These are phyloP conservation scores for Caenorhabditis inopinata DNA, from an alignment of 1,140 invertebrate species.

Conservation along the genomic window DNA sequence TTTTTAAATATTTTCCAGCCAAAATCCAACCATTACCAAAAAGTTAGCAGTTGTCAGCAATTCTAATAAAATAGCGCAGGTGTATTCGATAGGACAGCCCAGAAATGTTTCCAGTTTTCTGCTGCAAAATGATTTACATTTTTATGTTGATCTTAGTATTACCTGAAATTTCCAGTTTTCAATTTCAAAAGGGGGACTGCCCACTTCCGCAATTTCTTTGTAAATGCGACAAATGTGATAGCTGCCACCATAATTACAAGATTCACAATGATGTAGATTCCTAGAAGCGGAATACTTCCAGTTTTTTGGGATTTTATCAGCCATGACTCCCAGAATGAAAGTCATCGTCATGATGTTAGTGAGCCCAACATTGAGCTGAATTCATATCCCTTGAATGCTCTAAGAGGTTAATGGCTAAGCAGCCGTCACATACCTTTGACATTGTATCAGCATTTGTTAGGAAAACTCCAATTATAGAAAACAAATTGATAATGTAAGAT, in stretches of 20 bases:
- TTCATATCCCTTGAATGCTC: no score
- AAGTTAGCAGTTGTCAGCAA: constrained; percentile 11
- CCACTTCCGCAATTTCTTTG: background rate
- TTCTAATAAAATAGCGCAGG: background rate
- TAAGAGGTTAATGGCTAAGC: no score
- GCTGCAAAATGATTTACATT: background rate
- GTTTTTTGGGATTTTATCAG: background rate
- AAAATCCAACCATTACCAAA: constrained; percentile 22
- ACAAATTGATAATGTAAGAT: background rate
- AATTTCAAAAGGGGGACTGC: background rate
- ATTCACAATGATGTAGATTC: background rate
- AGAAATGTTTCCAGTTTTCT: background rate
- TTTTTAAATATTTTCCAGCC: background rate
- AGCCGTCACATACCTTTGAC: constrained; percentile 6
- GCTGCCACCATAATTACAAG: background rate
- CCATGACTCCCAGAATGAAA: no score
- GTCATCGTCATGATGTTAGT: no score
- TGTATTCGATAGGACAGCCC: background rate
- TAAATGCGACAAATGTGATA: background rate
- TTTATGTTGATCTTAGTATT: background rate
- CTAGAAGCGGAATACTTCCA: background rate
- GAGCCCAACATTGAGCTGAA: no score
- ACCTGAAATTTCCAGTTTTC: background rate
- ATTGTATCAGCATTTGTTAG: background rate
- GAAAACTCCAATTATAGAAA: background rate